These are phyloP conservation scores for Uropsilus gracilis DNA, from an alignment of 2,113 vertebrate species.

Conservation along the genomic window DNA sequence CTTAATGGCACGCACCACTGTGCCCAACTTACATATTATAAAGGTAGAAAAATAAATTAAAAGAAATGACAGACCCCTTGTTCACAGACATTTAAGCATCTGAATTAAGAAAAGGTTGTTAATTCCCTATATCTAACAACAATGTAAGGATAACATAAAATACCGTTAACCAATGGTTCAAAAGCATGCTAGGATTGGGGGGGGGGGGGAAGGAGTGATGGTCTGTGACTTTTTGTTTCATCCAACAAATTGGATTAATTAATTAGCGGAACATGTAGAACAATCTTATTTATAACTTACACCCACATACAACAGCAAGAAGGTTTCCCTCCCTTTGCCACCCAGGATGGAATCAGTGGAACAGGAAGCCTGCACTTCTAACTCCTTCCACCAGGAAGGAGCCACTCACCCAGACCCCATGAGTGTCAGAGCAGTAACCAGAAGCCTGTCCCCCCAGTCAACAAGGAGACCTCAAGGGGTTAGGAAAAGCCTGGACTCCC, in stretches of 20 bases:
- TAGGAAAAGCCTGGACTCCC: not conserved
- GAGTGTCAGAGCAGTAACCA: not conserved
- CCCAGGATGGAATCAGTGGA: not conserved
- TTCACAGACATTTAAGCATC: not conserved
- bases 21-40: no score
- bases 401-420: accelerated
- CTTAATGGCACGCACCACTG: no score
- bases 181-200: not conserved
- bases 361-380: not conserved
- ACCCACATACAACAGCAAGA: not conserved
- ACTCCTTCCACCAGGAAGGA: not conserved
- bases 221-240: not conserved
- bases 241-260: not conserved
- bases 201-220: not conserved
- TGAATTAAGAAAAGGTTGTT: not conserved
- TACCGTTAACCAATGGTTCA: not conserved
- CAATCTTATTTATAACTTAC: no score
- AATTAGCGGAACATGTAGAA: not conserved
- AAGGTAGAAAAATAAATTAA: not conserved
- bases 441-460: no score
- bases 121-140: not conserved
- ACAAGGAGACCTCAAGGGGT: not conserved
- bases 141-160: not conserved
- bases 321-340: not conserved
- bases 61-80: not conserved